Percentiles rank a stretch among this genome's conserved stretches.
phyloP scores from a whole-genome alignment of 2,888 invertebrate genomes.

The Dolichomitus sp. region DNA sequence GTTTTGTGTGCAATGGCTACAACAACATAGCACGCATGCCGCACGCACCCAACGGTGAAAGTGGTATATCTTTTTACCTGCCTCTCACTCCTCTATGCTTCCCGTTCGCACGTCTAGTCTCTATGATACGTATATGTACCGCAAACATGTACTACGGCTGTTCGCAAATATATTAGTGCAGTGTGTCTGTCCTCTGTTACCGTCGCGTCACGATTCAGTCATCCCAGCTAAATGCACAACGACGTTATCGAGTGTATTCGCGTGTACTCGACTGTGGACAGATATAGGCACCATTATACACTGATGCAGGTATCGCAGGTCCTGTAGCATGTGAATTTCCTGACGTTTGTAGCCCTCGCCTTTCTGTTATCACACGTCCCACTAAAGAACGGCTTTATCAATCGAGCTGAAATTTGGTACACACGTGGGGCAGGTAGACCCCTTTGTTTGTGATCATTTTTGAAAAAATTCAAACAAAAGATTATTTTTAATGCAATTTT shows the following conservation, averaged over 20 bases:
- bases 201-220: conserved; percentile 15
- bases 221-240: conserved; percentile 8
- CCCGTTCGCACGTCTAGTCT: not conserved
- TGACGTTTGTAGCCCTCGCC: not conserved
- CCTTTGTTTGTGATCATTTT: too few relatives aligned
- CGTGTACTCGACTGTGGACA: conserved; percentile 15
- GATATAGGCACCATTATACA: not conserved
- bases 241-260: conserved; percentile 37
- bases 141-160: not conserved
- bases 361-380: conserved; percentile 15
- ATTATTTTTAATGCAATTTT: too few relatives aligned
- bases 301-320: not conserved
- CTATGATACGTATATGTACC: not conserved
- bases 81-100: not conserved
- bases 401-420: too few relatives aligned
- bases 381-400: too few relatives aligned
- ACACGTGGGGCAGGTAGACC: too few relatives aligned
- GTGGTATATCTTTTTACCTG: conserved; percentile 34
- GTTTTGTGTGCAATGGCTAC: conserved; percentile 14
- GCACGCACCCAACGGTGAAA: conserved; percentile 51
- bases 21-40: conserved; percentile 34
- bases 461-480: too few relatives aligned
- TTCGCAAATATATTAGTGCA: conserved; percentile 15
- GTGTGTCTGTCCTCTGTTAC: conserved; percentile 10
- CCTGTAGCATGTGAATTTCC: not conserved